Evolutionary conservation across 2,797 vertebrate species (phyloP).

Genomic region (Sebastes matsubarae): DNA sequence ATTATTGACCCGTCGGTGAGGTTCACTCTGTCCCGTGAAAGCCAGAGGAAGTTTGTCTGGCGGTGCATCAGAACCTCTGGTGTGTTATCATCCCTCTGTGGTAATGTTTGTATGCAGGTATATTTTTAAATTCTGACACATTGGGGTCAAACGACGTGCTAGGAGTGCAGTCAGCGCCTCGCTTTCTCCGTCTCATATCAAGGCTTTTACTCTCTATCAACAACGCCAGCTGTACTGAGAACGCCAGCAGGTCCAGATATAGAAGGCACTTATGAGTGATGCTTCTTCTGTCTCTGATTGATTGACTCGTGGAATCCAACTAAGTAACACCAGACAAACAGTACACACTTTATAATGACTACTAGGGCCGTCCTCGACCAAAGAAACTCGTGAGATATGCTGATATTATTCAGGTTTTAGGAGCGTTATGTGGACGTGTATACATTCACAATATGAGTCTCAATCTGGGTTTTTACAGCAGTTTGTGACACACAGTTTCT

Average conservation of each 20-base stretch:
- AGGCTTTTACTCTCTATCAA: conserved; percentile 15
- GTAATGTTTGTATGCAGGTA: conserved; percentile 8
- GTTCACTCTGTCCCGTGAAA: too few species aligned
- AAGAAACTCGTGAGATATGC: too few species aligned
- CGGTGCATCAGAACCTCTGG: not conserved
- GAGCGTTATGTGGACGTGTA: too few species aligned
- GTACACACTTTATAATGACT: not conserved
- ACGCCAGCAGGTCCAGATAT: not conserved
- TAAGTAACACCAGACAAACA: not conserved
- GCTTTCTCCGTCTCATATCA: not conserved
- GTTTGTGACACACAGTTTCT: too few species aligned
- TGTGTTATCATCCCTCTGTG: not conserved
- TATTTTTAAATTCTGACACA: conserved; percentile 60
- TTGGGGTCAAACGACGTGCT: conserved; percentile 44
- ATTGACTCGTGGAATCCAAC: not conserved
- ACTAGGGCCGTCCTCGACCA: not conserved
- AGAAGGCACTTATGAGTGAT: not conserved
- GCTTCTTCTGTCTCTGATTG: not conserved
- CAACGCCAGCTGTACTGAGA: not conserved
- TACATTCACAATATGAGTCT: too few species aligned
- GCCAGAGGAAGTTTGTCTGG: too few species aligned
- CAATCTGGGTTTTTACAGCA: too few species aligned
- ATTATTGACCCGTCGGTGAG: not conserved
- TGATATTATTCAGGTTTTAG: too few species aligned
- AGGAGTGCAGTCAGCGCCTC: not conserved